These are phyloP conservation scores for Orchestes rusci DNA, from an alignment of 2,888 invertebrate genomes.

Conservation along the genomic window DNA sequence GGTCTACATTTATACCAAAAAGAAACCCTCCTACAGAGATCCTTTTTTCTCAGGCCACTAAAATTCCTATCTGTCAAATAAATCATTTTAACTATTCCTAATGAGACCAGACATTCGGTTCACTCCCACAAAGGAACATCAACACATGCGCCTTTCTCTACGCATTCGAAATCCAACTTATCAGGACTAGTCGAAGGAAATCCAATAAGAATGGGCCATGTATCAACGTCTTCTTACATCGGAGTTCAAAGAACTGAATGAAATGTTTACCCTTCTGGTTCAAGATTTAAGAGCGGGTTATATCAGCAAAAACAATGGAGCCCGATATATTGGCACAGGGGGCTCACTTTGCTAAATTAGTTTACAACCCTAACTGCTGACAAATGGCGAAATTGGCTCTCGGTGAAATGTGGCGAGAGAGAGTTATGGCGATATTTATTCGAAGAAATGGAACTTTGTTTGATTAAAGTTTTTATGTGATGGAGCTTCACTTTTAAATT, in stretches of 20 bases:
- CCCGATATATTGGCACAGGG: slow-evolving; percentile 22
- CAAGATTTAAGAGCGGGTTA: slow-evolving; percentile 19
- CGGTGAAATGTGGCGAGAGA: slow-evolving; percentile 32
- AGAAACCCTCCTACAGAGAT: too few relatives aligned
- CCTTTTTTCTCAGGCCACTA: too few relatives aligned
- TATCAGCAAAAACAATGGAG: slow-evolving; percentile 25
- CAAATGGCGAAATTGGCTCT: slow-evolving; percentile 28
- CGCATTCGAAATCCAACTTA: slow-evolving; percentile 17
- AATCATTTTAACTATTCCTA: not conserved
- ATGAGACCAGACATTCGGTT: slow-evolving; percentile 10
- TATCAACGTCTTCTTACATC: slow-evolving; percentile 14
- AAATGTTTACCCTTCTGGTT: slow-evolving; percentile 15
- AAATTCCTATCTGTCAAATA: too few relatives aligned
- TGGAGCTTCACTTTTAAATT: too few relatives aligned
- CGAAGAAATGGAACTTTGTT: slow-evolving; percentile 14
- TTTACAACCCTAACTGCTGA: slow-evolving; percentile 26
- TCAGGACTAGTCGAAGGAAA: slow-evolving; percentile 5
- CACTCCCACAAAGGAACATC: slow-evolving; percentile 11
- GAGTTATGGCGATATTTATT: slow-evolving; percentile 27
- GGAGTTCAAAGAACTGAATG: too few relatives aligned
- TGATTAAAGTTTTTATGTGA: slow-evolving; percentile 15
- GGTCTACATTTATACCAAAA: too few relatives aligned
- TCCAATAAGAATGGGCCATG: slow-evolving; percentile 11
- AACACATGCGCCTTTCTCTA: slow-evolving; percentile 14
- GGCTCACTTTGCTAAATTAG: slow-evolving; percentile 25